Evolutionary conservation across 2,888 invertebrate genomes (phyloP).

Genomic region (Creontiades dilutus): DNA sequence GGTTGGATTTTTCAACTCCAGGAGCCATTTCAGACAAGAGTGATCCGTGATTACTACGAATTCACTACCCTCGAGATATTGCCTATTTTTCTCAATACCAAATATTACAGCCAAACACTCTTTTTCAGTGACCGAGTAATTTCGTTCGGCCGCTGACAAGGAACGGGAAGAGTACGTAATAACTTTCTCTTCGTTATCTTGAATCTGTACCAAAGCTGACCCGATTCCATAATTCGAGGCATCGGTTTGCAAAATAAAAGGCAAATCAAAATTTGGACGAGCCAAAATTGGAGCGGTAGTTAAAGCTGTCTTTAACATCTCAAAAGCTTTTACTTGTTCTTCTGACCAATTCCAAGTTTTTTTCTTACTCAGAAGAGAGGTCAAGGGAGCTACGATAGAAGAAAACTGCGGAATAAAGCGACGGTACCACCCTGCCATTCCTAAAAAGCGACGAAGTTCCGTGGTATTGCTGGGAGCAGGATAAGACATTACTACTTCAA

Average conservation of each 20-base stretch:
- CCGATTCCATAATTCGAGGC: constrained; percentile 11
- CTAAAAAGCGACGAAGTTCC: constrained; percentile 64
- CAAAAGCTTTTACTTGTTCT: constrained; percentile 67
- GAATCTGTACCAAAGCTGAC: constrained; percentile 25
- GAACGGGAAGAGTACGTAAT: constrained; percentile 51
- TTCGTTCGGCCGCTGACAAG: background rate
- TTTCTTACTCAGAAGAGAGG: constrained; percentile 73
- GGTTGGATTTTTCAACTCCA: constrained; percentile 74
- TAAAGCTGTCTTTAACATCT: constrained; percentile 65
- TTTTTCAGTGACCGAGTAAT: background rate
- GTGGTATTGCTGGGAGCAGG: background rate
- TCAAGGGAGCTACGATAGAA: constrained; percentile 74
- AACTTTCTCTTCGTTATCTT: constrained; percentile 49
- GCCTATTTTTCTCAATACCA: background rate
- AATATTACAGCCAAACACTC: background rate
- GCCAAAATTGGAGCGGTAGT: background rate
- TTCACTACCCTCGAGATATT: too few species aligned
- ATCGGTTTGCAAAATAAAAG: background rate
- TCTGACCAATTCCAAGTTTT: constrained; percentile 62
- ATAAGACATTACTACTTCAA: too few species aligned
- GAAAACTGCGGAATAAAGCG: constrained; percentile 75
- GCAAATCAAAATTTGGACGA: background rate
- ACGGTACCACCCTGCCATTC: constrained; percentile 70
- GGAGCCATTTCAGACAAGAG: constrained; percentile 75
- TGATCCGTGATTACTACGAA: constrained; percentile 74